Base-by-base conservation (phyloP, 2,888 invertebrate genomes). In the Drosophila kanekoi region DNA sequence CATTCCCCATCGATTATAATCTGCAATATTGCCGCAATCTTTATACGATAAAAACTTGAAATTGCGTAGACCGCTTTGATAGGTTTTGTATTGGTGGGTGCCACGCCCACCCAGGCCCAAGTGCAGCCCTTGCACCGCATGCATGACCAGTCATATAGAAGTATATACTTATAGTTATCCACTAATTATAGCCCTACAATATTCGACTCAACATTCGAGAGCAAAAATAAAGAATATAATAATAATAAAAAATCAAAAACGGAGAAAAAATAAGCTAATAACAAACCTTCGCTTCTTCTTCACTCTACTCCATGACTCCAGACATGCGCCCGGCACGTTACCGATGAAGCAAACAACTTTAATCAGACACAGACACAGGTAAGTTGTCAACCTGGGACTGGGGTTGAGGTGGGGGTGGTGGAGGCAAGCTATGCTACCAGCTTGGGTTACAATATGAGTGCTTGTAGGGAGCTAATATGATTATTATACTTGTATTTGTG, bases 271-370 rank as follows among this genome's bases (percentile, higher is more conserved):
- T 28, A 59, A 61, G 67, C 77, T 66, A 84, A 79, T 73, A 73
- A 72, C 63, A 44, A 65, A 75, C 63, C 49, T 59, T 63, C 20
- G 49, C 69, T 71, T 63, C 54, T 66, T 61, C 35, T 49, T 41
- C 16, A 20, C 33, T 56, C 11, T 40, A 16, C 49, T 58, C 62
- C 44, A 47, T 62, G 54, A 28, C 53, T 63, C 58, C 78, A 83
- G 83, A 83, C 86, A 83, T 83, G 83, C 78, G 86, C 80, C 76
- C 49, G 73, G 86, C 83, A 85, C 83, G 86, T 82, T 86, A 78
- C 83, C 86, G 80, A 83, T 83, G 83, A 83, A 78, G 86, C 83
- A 82, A 74, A 68, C 73, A 63, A 83, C 81, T 86, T 83, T 83
- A 80, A 83, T 82, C 82, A 80, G 85, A 81, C 81, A 73, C 84